These are phyloP conservation scores for Oriolus oriolus DNA, from an alignment of 2,113 vertebrate genomes.

Conservation along the genomic window DNA sequence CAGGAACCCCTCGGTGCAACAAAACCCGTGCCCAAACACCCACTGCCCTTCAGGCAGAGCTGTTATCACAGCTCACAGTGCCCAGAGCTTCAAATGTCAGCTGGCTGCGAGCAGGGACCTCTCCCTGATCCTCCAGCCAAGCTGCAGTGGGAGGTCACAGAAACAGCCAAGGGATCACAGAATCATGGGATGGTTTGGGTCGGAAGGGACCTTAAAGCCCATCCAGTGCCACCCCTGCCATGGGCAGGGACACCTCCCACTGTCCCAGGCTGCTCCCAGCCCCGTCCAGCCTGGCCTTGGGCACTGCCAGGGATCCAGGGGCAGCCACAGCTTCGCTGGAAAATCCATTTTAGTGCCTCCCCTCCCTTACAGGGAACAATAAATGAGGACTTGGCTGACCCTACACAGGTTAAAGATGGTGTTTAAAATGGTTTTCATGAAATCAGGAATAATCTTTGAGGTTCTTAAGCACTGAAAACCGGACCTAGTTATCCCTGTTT, in stretches of 20 bases:
- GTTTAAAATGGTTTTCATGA: background rate
- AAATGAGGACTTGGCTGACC: background rate
- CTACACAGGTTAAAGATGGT: background rate
- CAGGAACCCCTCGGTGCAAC: background rate
- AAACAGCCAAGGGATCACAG: background rate
- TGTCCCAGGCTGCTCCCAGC: background rate
- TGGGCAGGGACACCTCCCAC: background rate
- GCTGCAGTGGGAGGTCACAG: background rate
- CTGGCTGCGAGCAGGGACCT: background rate
- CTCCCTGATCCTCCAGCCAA: background rate
- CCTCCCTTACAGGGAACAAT: background rate
- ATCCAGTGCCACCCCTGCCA: background rate
- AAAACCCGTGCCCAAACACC: background rate
- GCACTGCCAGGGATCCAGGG: background rate
- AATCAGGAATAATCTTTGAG: background rate
- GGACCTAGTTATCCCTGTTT: background rate
- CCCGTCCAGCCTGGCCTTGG: background rate
- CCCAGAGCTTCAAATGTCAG: background rate
- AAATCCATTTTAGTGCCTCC: background rate
- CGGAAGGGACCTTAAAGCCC: background rate
- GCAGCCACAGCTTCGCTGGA: background rate
- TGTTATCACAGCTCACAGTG: background rate
- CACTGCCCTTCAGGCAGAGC: background rate
- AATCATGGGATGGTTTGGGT: background rate
- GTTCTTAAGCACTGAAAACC: background rate